Conservation (phyloP, 2,113 vertebrate species). For the Excalfactoria chinensis region DNA sequence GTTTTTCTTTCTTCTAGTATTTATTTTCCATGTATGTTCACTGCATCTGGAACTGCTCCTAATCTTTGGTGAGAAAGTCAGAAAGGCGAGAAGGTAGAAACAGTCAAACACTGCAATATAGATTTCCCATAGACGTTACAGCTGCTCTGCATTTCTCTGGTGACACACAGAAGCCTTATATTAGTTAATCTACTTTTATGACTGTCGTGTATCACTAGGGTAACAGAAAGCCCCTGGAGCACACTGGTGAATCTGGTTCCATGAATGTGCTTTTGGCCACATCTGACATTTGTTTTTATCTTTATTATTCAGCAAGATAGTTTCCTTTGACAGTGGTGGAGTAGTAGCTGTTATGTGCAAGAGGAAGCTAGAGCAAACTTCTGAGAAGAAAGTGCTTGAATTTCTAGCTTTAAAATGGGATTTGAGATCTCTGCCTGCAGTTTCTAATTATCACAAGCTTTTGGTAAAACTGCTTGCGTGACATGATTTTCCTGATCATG, state of each 20-base stretch:
- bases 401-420: not conserved
- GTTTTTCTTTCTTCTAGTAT: not conserved
- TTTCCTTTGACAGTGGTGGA: not conserved
- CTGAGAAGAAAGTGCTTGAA: not conserved
- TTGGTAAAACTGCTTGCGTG: not conserved
- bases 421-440: not conserved
- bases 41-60: not conserved
- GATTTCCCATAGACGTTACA: conserved; percentile 1
- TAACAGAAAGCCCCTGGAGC: not conserved
- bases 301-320: not conserved
- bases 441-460: not conserved
- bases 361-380: not conserved
- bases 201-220: not conserved
- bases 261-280: not conserved
- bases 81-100: conserved; percentile 24
- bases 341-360: not conserved
- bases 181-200: conserved; percentile 46
- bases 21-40: not conserved
- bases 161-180: conserved; percentile 16
- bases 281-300: not conserved
- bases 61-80: conserved; percentile 15
- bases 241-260: not conserved
- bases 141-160: not conserved
- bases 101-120: not conserved
- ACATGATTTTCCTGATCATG: not conserved